These are phyloP conservation scores for Stenopsyche tienmushanensis DNA, from an alignment of 1,140 invertebrate genomes.

Conservation along the genomic window DNA sequence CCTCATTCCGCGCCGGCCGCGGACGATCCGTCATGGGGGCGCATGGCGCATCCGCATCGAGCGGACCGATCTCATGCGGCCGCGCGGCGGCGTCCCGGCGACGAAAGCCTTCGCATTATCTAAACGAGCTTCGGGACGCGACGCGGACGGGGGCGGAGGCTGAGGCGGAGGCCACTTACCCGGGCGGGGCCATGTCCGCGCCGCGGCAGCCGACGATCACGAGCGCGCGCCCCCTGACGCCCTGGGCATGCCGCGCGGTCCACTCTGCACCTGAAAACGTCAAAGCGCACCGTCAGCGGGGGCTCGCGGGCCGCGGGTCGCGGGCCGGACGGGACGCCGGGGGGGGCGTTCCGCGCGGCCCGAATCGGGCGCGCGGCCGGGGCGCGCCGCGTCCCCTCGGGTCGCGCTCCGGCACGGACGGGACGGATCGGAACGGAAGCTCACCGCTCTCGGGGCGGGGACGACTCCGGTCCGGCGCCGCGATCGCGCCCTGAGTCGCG, in stretches of 20 bases:
- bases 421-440: too few species aligned
- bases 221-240: constrained; percentile 48
- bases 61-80: background rate
- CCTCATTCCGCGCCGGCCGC: too few species aligned
- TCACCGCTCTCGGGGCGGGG: too few species aligned
- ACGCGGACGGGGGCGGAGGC: background rate
- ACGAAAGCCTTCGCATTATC: too few species aligned
- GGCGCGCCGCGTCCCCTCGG: constrained; percentile 50
- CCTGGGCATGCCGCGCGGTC: constrained; percentile 39
- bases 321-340: constrained; percentile 44
- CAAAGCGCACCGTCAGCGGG: constrained; percentile 51
- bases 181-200: constrained; percentile 21
- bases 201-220: constrained; percentile 2
- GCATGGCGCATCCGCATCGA: too few species aligned
- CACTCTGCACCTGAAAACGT: constrained; percentile 53
- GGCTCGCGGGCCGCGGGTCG: constrained; percentile 34
- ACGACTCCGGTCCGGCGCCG: too few species aligned
- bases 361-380: constrained; percentile 36
- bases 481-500: too few species aligned
- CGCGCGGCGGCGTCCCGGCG: background rate
- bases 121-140: background rate
- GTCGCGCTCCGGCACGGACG: too few species aligned
- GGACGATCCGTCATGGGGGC: too few species aligned
- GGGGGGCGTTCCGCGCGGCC: background rate
- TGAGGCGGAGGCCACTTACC: constrained; percentile 6